Evolutionary conservation across 2,113 vertebrate genomes (phyloP).

Genomic region (Sterrhoptilus dennistouni): DNA sequence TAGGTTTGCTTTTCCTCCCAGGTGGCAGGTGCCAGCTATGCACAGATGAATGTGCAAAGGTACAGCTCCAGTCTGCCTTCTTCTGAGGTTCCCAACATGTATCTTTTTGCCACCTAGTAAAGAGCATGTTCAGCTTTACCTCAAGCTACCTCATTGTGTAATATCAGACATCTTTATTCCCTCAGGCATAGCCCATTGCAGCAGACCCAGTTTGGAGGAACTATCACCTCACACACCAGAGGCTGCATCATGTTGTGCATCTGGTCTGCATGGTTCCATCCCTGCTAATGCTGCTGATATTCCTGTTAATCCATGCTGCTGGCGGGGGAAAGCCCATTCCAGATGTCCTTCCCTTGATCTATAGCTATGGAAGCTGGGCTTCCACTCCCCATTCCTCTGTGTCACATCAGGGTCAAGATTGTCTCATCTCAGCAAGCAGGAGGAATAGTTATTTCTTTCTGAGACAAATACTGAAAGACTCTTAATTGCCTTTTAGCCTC

Average conservation of each 20-base stretch:
- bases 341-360: not conserved
- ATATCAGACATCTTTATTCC: not conserved
- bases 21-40: not conserved
- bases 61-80: not conserved
- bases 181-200: rapidly evolving
- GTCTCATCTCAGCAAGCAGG: not conserved
- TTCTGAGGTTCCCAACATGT: not conserved
- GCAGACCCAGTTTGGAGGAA: not conserved
- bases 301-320: not conserved
- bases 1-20: not conserved
- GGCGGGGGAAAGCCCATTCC: not conserved
- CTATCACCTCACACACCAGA: not conserved
- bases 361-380: not conserved
- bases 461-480: not conserved
- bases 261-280: rapidly evolving
- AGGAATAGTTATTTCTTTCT: not conserved
- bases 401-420: not conserved
- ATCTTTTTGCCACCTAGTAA: not conserved
- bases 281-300: rapidly evolving
- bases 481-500: not conserved
- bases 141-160: not conserved
- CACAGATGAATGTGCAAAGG: not conserved
- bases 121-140: not conserved
- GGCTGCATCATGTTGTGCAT: rapidly evolving
- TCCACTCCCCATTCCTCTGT: not conserved